Evolutionary conservation across 2,113 vertebrate species (phyloP).

Genomic region (Leptodactylus fuscus): DNA sequence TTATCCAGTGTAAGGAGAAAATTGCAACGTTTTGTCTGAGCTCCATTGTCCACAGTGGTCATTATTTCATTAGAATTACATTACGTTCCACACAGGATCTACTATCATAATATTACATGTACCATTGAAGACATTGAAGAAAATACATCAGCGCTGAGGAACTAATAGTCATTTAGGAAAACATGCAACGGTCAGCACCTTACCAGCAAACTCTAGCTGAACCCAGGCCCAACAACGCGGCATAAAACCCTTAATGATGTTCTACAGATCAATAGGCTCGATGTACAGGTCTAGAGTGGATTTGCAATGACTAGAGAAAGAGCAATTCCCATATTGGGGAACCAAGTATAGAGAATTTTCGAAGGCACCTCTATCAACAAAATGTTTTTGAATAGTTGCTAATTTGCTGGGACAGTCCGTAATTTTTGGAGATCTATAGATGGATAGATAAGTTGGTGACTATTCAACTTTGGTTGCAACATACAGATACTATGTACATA

Average conservation of each 20-base stretch:
- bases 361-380: too few relatives aligned
- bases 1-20: background rate
- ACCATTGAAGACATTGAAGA: background rate
- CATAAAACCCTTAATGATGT: background rate
- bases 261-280: slow-evolving; percentile 18
- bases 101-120: background rate
- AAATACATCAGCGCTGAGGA: background rate
- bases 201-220: background rate
- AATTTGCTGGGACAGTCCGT: too few relatives aligned
- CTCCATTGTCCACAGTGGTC: background rate
- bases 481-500: too few relatives aligned
- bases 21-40: background rate
- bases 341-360: too few relatives aligned
- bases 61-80: background rate
- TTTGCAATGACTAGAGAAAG: background rate
- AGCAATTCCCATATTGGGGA: background rate
- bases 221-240: background rate
- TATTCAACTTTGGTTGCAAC: too few relatives aligned
- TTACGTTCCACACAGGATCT: background rate
- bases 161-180: slow-evolving; percentile 22
- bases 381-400: too few relatives aligned
- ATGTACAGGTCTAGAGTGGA: background rate
- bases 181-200: slow-evolving; percentile 13
- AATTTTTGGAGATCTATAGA: too few relatives aligned
- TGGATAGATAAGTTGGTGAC: too few relatives aligned